These are phyloP conservation scores for Amblyopsis hoosieri DNA, from an alignment of 2,797 vertebrate genomes.

Conservation along the genomic window DNA sequence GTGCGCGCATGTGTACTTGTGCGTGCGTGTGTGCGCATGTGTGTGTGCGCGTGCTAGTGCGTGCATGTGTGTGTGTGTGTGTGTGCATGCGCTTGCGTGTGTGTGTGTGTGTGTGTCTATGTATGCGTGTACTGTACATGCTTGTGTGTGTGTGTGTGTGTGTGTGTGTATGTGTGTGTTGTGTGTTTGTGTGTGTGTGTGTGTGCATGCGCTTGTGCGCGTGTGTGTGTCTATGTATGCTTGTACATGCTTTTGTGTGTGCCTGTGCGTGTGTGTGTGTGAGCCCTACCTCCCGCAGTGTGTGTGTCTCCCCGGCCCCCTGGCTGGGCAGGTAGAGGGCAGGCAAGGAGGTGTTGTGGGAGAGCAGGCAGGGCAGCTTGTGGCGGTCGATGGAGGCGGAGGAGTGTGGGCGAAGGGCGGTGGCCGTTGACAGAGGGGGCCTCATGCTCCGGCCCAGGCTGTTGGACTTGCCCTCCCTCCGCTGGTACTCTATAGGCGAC, in stretches of 20 bases:
- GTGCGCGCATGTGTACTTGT: too few species aligned
- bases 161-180: too few species aligned
- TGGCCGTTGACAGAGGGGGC: slow-evolving; percentile 72
- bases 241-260: not conserved
- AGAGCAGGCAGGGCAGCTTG: slow-evolving; percentile 79
- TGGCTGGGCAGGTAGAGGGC: slow-evolving; percentile 85
- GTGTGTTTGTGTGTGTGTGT: too few species aligned
- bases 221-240: too few species aligned
- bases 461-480: slow-evolving; percentile 90
- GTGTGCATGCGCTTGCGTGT: too few species aligned
- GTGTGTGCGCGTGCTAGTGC: too few species aligned
- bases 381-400: slow-evolving; percentile 87
- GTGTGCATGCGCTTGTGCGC: too few species aligned
- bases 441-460: slow-evolving; percentile 87
- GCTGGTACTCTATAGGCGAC: slow-evolving; percentile 94
- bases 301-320: slow-evolving; percentile 54
- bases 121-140: too few species aligned
- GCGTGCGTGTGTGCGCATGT: too few species aligned
- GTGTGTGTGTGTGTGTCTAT: too few species aligned
- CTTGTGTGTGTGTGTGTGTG: too few species aligned
- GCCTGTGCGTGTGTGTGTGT: not conserved
- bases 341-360: slow-evolving; percentile 88
- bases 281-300: slow-evolving; percentile 63
- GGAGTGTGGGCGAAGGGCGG: slow-evolving; percentile 81
- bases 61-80: too few species aligned